These are phyloP conservation scores for Macquaria australasica DNA, from an alignment of 2,113 vertebrate genomes.

Conservation along the genomic window DNA sequence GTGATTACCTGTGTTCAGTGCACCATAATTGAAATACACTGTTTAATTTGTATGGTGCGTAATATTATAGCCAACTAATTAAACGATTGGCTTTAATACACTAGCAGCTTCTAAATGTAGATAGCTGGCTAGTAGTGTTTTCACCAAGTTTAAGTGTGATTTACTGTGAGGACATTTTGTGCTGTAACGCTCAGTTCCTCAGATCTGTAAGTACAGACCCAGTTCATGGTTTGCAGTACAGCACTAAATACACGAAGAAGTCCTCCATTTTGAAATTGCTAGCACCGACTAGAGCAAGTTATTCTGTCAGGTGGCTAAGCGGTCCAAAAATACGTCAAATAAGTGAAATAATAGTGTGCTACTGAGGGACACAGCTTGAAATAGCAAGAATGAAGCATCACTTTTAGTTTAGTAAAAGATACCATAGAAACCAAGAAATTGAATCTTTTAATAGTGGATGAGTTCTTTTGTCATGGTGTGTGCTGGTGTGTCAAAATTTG, in stretches of 20 bases:
- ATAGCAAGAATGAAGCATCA: not conserved
- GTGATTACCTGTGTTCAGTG: slow-evolving; percentile 17
- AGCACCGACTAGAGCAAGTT: not conserved
- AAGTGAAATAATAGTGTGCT: not conserved
- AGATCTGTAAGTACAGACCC: not conserved
- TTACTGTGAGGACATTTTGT: not conserved
- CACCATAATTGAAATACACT: not conserved
- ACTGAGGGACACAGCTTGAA: not conserved
- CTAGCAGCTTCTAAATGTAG: not conserved
- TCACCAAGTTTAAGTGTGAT: not conserved
- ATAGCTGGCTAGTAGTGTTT: not conserved
- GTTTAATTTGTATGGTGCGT: not conserved
- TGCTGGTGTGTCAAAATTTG: not conserved
- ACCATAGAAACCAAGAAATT: not conserved
- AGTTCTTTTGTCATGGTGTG: not conserved
- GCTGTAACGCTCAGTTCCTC: not conserved
- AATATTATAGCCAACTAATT: not conserved
- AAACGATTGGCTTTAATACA: slow-evolving; percentile 1
- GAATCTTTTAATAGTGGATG: not conserved
- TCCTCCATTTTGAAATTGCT: not conserved
- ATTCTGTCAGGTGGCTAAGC: not conserved
- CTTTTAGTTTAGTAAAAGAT: not conserved
- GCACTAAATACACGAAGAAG: not conserved
- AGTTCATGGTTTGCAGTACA: not conserved
- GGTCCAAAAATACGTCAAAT: not conserved